Conservation (phyloP, 2,888 invertebrate species). For the Loripinus fragilis region DNA sequence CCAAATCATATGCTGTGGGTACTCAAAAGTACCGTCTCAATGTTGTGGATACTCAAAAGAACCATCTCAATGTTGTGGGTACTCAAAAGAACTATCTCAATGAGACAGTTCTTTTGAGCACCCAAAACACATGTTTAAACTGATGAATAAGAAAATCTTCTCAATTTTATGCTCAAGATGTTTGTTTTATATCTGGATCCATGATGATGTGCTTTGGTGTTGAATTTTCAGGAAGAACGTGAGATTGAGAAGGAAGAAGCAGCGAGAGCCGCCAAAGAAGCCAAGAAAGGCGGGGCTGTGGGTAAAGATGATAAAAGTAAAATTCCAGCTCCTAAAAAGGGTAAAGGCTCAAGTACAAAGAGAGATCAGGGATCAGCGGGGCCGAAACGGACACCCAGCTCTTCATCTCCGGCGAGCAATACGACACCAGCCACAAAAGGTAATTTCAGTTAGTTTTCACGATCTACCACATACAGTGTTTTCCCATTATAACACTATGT, state of each 20-base stretch:
- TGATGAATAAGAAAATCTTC: too few relatives aligned
- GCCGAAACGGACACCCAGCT: slow-evolving; percentile 54
- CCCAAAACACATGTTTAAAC: too few relatives aligned
- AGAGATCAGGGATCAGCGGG: slow-evolving; percentile 51
- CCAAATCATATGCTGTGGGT: too few relatives aligned
- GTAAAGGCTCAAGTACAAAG: slow-evolving; percentile 50
- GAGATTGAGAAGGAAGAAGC: slow-evolving; percentile 75
- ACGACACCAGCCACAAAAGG: slow-evolving; percentile 53
- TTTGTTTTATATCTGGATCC: background rate
- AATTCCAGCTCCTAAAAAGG: slow-evolving; percentile 75
- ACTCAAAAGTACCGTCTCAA: too few relatives aligned
- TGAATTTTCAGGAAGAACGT: slow-evolving; percentile 77
- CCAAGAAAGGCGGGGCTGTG: slow-evolving; percentile 64
- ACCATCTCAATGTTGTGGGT: too few relatives aligned
- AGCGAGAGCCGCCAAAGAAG: slow-evolving; percentile 66
- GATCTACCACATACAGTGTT: too few relatives aligned
- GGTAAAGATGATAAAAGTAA: slow-evolving; percentile 70
- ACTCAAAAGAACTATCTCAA: too few relatives aligned
- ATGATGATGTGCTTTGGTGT: background rate
- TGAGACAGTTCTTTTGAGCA: too few relatives aligned
- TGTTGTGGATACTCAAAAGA: too few relatives aligned
- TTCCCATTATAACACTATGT: too few relatives aligned
- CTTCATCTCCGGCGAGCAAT: slow-evolving; percentile 39
- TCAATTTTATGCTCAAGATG: background rate
- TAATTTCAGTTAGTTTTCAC: too few relatives aligned